Base-by-base conservation (phyloP, 2,888 invertebrate species). In the Polyploca ridens region DNA sequence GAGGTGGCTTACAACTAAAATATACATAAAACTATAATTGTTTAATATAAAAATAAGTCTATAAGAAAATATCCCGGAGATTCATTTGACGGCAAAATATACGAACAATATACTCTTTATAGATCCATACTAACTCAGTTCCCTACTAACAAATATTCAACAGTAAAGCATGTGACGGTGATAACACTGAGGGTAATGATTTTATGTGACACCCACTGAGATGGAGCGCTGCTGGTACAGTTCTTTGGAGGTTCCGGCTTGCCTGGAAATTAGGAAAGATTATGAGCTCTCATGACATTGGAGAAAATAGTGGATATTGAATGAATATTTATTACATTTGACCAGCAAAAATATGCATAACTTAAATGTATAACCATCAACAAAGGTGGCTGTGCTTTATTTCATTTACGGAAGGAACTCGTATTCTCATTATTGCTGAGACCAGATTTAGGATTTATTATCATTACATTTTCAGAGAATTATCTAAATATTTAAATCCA, bases 1-100 rank as follows among this genome's bases (percentile, higher is more conserved):
- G 83, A 90, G 86, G 86, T 91, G 87, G 87, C 90, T 91, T 91
- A 91, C 69, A 91, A 91, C 82, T 91, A 90, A 91, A 84, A 86
- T 86, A 85, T 84, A 77, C 73, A 79, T 54, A 16, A 49, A 54
- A 54, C 16, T 54, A 81, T 84, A 75, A 76, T 80, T 75, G 81
- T 87, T 78, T 71, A 70, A 74, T 89, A 89, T 81, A 90, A 90
- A 90, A 89, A 90, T 87, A 89, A 90, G 76, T 86, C 79, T 76
- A 84, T 83, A 83, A 84, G 82, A 88, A 87, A 89, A 88, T 88
- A 89, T 89, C 81, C 82, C 76, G 78, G 76, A 79, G 71, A 83
- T 83, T 84, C 75, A 81, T 84, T 85, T 84, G 78, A 84, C 82
- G 82, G 84, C 85, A 88, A 89, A 75, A 76, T 69, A 86, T 84